Evolutionary conservation across 2,888 invertebrate species (phyloP).

Genomic region (Drosophila macrospina): DNA sequence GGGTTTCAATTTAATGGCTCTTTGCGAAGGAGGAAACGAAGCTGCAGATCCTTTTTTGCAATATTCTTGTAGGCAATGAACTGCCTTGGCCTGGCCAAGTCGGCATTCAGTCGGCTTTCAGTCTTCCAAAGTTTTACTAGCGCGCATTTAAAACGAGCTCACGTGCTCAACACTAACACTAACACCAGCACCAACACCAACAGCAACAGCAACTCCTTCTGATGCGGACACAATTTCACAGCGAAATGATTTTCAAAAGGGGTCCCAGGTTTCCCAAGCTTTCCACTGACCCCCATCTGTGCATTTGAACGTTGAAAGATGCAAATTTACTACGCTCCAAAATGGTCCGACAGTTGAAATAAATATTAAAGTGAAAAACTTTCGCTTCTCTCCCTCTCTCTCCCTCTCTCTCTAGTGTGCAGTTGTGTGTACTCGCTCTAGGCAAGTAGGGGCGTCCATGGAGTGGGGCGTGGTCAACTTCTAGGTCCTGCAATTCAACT

Average conservation of each 20-base stretch:
- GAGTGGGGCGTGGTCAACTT: constrained; percentile 43
- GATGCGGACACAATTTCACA: constrained; percentile 76
- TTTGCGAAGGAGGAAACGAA: constrained; percentile 26
- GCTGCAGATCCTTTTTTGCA: constrained; percentile 34
- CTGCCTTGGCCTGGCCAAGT: constrained; percentile 36
- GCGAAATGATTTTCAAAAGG: constrained; percentile 73
- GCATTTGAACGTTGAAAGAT: constrained; percentile 76
- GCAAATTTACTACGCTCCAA: constrained; percentile 75
- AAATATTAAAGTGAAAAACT: constrained; percentile 79
- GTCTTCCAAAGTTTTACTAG: constrained; percentile 63
- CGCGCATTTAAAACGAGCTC: constrained; percentile 70
- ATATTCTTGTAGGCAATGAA: constrained; percentile 23
- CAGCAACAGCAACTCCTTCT: constrained; percentile 3
- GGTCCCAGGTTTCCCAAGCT: constrained; percentile 34
- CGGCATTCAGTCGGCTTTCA: constrained; percentile 19
- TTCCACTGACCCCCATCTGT: constrained; percentile 51
- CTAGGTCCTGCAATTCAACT: constrained; percentile 33
- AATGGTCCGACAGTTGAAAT: constrained; percentile 73
- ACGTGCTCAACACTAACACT: constrained; percentile 51
- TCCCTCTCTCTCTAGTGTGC: neutral
- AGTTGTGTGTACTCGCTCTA: constrained; percentile 28
- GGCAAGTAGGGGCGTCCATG: constrained; percentile 38
- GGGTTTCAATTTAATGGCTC: constrained; percentile 70
- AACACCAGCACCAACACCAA: constrained; percentile 12
- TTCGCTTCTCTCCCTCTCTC: constrained; percentile 12